Evolutionary conservation across 2,888 invertebrate species (phyloP), one percentile per base, ranked within the genome.

Genomic region (Calameuta filiformis): DNA sequence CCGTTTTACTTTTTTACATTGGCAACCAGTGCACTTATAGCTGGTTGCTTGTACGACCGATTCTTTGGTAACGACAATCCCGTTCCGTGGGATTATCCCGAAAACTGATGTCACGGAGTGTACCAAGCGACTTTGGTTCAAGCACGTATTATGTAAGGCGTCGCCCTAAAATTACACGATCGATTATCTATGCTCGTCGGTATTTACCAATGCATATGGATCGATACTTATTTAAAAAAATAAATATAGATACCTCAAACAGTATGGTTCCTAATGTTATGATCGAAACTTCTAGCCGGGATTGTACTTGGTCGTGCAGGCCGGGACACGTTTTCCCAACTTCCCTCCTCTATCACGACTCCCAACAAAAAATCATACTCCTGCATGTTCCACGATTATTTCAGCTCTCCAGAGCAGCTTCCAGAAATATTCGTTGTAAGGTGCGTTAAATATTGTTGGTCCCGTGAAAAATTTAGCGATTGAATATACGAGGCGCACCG

Each of bases 281-380:
- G 90, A 85, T 90, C 84, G 81, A 85, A 89, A 90, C 83, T 90
- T 79, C 83, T 87, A 81, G 83, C 79, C 77, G 75, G 11, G 90
- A 89, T 85, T 91, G 91, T 91, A 91, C 91, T 85, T 81, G 87
- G 84, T 89, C 89, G 87, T 90, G 88, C 89, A 89, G 88, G 88
- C 88, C 87, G 84, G 84, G 90, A 90, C 90, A 90, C 89, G 90
- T 91, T 90, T 90, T 87, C 89, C 88, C 87, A 86, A 85, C 85
- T 83, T 35, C 35, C 76, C 76, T 37, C 30, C 76, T 69, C 68
- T 68, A 23, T 23, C 78, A 35, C 76, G 15, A 33, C 34, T 35
- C 31, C 37, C 74, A 30, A n/a, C 37, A 37, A 74, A 37, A 34
- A 74, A 74, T 35, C 71, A 23, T 71, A 31, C 71, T 71, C 31